These are phyloP conservation scores for Lordiphosa clarofinis DNA, from an alignment of 1,140 invertebrate species.

Conservation along the genomic window DNA sequence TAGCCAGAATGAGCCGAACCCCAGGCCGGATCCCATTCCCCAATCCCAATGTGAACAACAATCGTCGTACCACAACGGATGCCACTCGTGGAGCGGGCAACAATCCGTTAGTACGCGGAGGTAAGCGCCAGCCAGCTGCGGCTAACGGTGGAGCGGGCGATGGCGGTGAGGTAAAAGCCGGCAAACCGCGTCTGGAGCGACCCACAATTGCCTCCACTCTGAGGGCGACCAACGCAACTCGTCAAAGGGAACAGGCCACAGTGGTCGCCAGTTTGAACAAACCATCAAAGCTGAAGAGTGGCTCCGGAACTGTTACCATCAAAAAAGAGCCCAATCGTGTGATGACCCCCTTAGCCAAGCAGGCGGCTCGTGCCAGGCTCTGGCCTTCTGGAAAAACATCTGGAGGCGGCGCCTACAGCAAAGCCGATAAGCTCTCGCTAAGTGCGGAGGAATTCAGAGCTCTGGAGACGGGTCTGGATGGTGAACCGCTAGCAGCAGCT, in stretches of 20 bases:
- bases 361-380: slow-evolving; percentile 15
- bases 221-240: slow-evolving; percentile 43
- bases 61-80: slow-evolving; percentile 4
- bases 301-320: background rate
- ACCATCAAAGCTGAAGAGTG: background rate
- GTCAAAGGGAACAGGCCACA: slow-evolving; percentile 6
- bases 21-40: too few species aligned
- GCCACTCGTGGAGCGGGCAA: slow-evolving; percentile 4
- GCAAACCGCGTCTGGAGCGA: slow-evolving; percentile 28
- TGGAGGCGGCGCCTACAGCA: too few species aligned
- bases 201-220: slow-evolving; percentile 52
- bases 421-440: slow-evolving; percentile 10
- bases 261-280: slow-evolving; percentile 3
- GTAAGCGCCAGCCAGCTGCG: slow-evolving; percentile 5
- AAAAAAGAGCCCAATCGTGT: slow-evolving; percentile 11
- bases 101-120: slow-evolving; percentile 31
- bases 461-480: background rate
- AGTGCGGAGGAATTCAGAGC: background rate
- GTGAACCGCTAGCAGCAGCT: background rate
- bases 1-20: slow-evolving; percentile 33
- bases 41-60: background rate
- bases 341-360: slow-evolving; percentile 17
- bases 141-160: slow-evolving; percentile 54
- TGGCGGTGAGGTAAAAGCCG: slow-evolving; percentile 37
- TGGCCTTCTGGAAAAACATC: slow-evolving; percentile 5